phyloP scores from a whole-genome alignment of 2,888 invertebrate genomes.

The Osmoderma eremita region DNA sequence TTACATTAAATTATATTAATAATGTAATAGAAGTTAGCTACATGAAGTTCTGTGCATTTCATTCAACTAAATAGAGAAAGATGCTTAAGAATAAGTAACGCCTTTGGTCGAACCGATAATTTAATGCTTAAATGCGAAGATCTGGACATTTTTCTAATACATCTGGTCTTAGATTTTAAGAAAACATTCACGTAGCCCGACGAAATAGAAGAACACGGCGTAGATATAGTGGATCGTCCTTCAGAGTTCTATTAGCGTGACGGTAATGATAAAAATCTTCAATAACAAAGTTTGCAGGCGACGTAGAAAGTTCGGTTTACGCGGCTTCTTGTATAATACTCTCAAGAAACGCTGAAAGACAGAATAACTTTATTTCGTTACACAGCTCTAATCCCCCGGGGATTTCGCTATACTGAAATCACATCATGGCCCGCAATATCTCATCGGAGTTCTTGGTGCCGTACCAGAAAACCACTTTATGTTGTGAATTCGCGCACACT shows the following conservation, averaged over 20 bases:
- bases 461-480: slow-evolving; percentile 35
- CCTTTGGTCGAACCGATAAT: no score
- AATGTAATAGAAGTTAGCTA: no score
- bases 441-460: slow-evolving; percentile 35
- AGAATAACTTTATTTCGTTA: slow-evolving; percentile 44
- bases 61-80: no score
- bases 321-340: slow-evolving; percentile 37
- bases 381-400: slow-evolving; percentile 41
- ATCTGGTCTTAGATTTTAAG: slow-evolving; percentile 15
- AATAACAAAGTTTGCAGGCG: slow-evolving; percentile 38
- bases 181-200: slow-evolving; percentile 20
- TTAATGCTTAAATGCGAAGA: background rate
- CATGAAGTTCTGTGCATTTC: no score
- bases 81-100: no score
- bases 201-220: background rate
- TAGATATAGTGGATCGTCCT: slow-evolving; percentile 28
- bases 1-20: no score
- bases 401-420: slow-evolving; percentile 39
- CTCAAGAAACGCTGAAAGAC: slow-evolving; percentile 41
- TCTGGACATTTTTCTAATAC: slow-evolving; percentile 9
- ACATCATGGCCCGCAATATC: slow-evolving; percentile 36
- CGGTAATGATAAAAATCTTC: slow-evolving; percentile 40
- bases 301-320: slow-evolving; percentile 26
- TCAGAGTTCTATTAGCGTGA: slow-evolving; percentile 33
- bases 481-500: slow-evolving; percentile 25